Percentiles rank a stretch among this genome's conserved stretches.
phyloP scores from a whole-genome alignment of 2,113 vertebrate species.

The Hymenochirus boettgeri region DNA sequence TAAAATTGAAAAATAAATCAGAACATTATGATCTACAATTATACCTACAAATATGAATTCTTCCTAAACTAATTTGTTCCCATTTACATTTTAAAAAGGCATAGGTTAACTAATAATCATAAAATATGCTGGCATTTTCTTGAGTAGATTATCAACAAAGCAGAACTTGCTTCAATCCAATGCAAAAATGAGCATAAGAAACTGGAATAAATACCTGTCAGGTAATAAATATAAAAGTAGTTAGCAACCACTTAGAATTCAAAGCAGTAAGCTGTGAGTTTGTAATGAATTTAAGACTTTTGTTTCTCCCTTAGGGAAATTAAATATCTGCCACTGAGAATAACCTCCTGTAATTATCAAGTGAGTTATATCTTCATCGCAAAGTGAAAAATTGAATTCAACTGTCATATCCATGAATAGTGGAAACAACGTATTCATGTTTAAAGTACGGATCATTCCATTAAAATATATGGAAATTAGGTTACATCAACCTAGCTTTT shows the following conservation, averaged over 20 bases:
- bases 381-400: constrained; percentile 9
- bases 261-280: constrained; percentile 6
- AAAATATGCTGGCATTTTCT: too few species aligned
- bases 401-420: background rate
- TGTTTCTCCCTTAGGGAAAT: constrained; percentile 29
- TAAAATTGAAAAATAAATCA: too few species aligned
- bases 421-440: background rate
- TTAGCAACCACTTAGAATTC: constrained; percentile 27
- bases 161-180: too few species aligned
- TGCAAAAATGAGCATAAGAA: background rate
- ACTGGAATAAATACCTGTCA: constrained; percentile 7
- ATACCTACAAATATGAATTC: too few species aligned
- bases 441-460: background rate
- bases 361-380: constrained; percentile 10
- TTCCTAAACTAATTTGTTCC: too few species aligned
- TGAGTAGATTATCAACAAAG: too few species aligned
- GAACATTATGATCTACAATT: too few species aligned
- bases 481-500: background rate
- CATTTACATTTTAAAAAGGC: too few species aligned
- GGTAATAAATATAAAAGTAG: constrained; percentile 15
- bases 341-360: constrained; percentile 20
- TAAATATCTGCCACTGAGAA: constrained; percentile 16
- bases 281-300: constrained; percentile 26
- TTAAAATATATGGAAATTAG: background rate
- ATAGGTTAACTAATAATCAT: too few species aligned